Percentiles rank a stretch among this genome's conserved stretches.
Conservation (phyloP, 2,113 vertebrate species). For the Sylvietta virens region DNA sequence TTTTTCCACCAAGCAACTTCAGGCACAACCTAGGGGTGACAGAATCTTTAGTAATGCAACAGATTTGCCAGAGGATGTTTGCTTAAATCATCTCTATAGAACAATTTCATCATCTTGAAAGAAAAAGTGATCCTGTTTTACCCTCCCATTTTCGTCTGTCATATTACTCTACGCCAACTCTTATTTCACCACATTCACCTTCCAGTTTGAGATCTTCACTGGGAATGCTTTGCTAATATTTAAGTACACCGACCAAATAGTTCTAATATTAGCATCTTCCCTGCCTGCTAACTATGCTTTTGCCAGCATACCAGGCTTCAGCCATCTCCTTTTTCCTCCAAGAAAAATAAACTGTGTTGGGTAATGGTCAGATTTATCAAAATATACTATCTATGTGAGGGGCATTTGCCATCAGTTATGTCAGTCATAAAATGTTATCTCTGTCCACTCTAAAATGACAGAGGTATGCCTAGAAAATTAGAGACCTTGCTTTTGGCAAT, state of each 20-base stretch:
- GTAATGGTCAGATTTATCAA: constrained; percentile 8
- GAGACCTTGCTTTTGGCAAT: neutral
- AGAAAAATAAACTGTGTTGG: neutral
- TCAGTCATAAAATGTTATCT: neutral
- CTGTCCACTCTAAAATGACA: neutral
- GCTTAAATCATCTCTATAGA: neutral
- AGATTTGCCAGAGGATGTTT: neutral
- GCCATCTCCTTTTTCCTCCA: neutral
- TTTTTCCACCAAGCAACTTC: neutral
- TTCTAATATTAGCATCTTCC: neutral
- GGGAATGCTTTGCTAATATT: neutral
- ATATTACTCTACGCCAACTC: neutral
- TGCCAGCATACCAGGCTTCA: neutral
- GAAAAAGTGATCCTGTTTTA: neutral
- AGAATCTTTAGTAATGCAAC: neutral
- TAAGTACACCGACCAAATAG: neutral
- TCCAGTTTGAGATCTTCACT: neutral
- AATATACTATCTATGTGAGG: neutral
- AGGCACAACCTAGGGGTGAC: neutral
- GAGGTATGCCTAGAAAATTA: neutral
- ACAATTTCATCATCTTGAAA: neutral
- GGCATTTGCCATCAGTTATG: neutral
- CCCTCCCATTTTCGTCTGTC: neutral
- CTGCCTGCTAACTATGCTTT: neutral
- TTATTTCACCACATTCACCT: neutral